Conservation (phyloP, 2,797 vertebrate genomes). For the Falco peregrinus region DNA sequence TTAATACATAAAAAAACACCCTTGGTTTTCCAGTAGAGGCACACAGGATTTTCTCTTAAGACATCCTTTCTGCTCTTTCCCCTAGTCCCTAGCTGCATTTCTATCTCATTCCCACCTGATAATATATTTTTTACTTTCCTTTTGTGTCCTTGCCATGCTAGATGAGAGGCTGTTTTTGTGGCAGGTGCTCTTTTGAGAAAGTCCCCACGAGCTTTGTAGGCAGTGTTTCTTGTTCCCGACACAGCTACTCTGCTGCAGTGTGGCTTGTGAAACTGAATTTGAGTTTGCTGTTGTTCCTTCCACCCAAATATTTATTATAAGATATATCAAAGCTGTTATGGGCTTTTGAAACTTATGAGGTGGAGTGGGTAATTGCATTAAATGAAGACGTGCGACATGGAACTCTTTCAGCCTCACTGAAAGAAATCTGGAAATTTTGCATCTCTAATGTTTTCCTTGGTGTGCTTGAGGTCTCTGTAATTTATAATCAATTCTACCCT, state of each 20-base stretch:
- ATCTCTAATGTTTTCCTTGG: not conserved
- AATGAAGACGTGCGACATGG: not conserved
- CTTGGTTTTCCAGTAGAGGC: not conserved
- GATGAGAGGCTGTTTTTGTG: not conserved
- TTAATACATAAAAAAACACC: fast-evolving
- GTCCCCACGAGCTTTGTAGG: not conserved
- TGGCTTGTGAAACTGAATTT: not conserved
- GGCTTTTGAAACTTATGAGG: not conserved
- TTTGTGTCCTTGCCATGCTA: not conserved
- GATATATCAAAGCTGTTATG: not conserved
- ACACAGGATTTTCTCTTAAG: not conserved
- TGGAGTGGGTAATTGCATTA: not conserved
- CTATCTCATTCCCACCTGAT: not conserved
- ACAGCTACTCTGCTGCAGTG: not conserved
- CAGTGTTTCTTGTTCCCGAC: not conserved
- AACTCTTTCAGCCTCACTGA: not conserved
- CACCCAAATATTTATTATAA: not conserved
- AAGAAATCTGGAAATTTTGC: not conserved
- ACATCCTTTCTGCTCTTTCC: not conserved
- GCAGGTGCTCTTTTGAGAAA: not conserved
- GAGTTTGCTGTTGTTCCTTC: not conserved
- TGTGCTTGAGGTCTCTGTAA: not conserved
- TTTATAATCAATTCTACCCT: not conserved
- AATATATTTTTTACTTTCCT: not conserved
- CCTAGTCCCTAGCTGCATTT: not conserved